Base-by-base conservation (phyloP, 2,113 vertebrate species). In the Dissostichus mawsoni region DNA sequence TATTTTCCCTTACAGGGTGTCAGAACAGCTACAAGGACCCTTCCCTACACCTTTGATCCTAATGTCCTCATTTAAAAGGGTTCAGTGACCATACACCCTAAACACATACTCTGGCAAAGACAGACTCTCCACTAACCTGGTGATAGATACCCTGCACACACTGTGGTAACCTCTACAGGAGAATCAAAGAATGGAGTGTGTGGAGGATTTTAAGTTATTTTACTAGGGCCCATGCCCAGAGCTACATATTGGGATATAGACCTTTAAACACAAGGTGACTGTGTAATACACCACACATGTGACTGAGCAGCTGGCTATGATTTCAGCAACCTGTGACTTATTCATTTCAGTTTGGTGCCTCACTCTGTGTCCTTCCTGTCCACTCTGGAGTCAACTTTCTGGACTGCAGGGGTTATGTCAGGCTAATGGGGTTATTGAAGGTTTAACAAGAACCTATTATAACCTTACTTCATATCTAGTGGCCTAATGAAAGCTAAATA, bases 341-440 rank as follows among this genome's bases (percentile, higher is more conserved):
- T 8, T 18, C 36, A 9, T 50, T 71, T 36, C 17, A 58, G 4
- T 58, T 48, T 66, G 48, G 0, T 10, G 13, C 3, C 4, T 59
- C 36, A 63, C 29, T 11, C 55, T 51, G 12, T 72, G 18, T 62
- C 25, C 20, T 51, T 16, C 2, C n/a, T 17, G 53, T 57, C 12
- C 36, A 47, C 23, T 18, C 33, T 57, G 50, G 41, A 56, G 53
- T 65, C 9, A 11, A 0, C 50, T 68, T 48, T 25, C 11, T 20
- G 11, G n/a, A 51, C 41, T 20, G 29, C 14, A 44, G 52, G 70
- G 75, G 83, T 86, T 70, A 86, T 36, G 23, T 14, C 23, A 65
- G 73, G 77, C 16, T 33, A 20, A 23, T 0, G 5, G 69, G 64
- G 69, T 77, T 76, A 76, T n/a, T 76, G 0, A 20, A 17, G 56